Conservation (phyloP, 2,888 invertebrate species). For the Eurois occulta region DNA sequence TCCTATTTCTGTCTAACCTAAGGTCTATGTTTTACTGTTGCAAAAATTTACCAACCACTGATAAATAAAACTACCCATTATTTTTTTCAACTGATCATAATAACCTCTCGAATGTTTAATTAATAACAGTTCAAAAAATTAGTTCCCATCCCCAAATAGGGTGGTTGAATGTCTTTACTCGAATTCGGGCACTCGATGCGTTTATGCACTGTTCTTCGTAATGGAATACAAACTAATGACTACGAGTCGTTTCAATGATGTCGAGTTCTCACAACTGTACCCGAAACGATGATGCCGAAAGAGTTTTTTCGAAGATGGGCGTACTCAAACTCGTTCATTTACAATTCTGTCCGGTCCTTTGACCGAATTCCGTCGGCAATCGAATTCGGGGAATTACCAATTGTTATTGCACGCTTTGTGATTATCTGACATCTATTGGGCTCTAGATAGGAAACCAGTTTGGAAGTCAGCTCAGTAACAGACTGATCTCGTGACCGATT, state of each 20-base stretch:
- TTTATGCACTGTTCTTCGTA: background rate
- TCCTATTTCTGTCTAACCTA: no score
- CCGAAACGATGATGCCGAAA: background rate
- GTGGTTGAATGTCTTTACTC: no score
- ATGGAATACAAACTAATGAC: background rate
- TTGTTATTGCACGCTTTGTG: background rate
- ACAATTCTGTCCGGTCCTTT: background rate
- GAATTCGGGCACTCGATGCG: background rate
- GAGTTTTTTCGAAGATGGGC: background rate
- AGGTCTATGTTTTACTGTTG: no score
- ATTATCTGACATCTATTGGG: no score
- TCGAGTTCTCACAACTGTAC: background rate
- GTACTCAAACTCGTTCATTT: background rate
- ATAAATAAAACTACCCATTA: no score
- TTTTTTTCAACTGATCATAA: no score
- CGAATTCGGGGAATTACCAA: background rate
- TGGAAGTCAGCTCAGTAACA: no score
- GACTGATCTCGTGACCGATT: background rate
- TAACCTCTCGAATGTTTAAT: no score
- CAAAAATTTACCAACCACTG: no score
- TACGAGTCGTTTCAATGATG: background rate
- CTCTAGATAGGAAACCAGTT: no score
- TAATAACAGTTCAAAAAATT: no score
- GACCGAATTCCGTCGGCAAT: background rate
- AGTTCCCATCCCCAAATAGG: no score